Evolutionary conservation across 1,140 invertebrate genomes (phyloP), one percentile per base, ranked within the genome.

Genomic region (Scaptodrosophila lebanonensis): DNA sequence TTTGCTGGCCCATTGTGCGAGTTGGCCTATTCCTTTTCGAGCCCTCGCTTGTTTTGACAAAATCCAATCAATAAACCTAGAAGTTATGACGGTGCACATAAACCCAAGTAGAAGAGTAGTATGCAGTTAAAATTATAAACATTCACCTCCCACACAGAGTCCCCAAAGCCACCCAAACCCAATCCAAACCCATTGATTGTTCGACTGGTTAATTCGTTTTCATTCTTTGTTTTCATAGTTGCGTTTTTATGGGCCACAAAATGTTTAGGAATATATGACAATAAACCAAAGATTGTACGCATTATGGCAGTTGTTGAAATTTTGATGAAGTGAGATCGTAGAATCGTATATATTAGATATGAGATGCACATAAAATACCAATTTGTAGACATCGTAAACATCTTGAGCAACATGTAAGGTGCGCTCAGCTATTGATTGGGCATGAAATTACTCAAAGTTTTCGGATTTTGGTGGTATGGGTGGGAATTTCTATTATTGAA

Each of bases 291-390:
- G 35, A 51, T 38, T 72, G 58, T 72, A 66, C 66, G 71, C 17
- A 66, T 68, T 68, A 29, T 61, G 20, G 61, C 47, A 53, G 66
- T 54, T 58, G 64, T 79, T 79, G 72, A 79, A 79, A 77, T 64
- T 69, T 79, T 72, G 64, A 77, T 77, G 65, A 73, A 66, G 73
- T 73, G 60, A 79, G 72, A 77, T 76, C 49, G 69, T 72, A 48
- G 45, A 47, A 42, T 49, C 9, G 22, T 18, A 72, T 63, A 63
- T 51, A 32, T 56, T 56, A 62, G 12, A 27, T 32, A 3, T 29
- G 51, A 20, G 50, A 33, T 49, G 38, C 22, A 59, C 50, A 79
- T 79, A 82, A 79, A 62, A 61, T 57, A 48, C 39, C 60, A 61
- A 82, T 79, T 79, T 79, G 56, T 73, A 61, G 59, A 50, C 72